Base-by-base conservation (phyloP, 2,888 invertebrate species). In the Zaprionus lineosus region DNA sequence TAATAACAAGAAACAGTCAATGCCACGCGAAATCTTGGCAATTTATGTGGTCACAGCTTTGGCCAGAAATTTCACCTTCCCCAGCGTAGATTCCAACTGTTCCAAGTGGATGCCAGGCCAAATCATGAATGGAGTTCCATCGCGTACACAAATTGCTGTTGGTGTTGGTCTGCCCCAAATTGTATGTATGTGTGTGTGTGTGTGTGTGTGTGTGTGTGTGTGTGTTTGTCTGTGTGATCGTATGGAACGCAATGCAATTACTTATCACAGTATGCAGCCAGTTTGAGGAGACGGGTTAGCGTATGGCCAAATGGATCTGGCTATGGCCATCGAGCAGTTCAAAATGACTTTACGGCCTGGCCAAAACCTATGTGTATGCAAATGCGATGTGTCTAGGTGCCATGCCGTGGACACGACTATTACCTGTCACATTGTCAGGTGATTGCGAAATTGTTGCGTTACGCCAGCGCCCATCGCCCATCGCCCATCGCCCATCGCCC, bases 351-450 rank as follows among this genome's bases (percentile, higher is more conserved):
- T 74, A 61, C 52, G 63, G 62, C 61, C 33, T 43, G 48, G 31
- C 34, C 7, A 37, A 44, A 50, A 43, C 50, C 48, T 34, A 58
- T 48, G 44, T 26, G 61, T 69, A 77, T 84, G 84, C 74, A 83
- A 83, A 86, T 74, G 75, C 72, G 66, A 70, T 73, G 59, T 67
- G 58, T 60, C 59, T 63, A 72, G 73, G 67, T 72, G 72, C 46
- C 52, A 61, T 72, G 66, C 64, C 50, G 34, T 73, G 66, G 72
- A 84, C 81, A 82, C 86, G 78, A 84, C 82, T 81, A 82, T 87
- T 86, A 87, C 86, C 87, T 86, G 87, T 86, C 86, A 86, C 74
- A 81, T 74, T 87, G 86, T 78, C 87, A 87, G 85, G 81, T 83
- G 86, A 87, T 84, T 86, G 87, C 74, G 74, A 87, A 87, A 86